Evolutionary conservation across 1,140 invertebrate genomes (phyloP).

Genomic region (Achatina immaculata): DNA sequence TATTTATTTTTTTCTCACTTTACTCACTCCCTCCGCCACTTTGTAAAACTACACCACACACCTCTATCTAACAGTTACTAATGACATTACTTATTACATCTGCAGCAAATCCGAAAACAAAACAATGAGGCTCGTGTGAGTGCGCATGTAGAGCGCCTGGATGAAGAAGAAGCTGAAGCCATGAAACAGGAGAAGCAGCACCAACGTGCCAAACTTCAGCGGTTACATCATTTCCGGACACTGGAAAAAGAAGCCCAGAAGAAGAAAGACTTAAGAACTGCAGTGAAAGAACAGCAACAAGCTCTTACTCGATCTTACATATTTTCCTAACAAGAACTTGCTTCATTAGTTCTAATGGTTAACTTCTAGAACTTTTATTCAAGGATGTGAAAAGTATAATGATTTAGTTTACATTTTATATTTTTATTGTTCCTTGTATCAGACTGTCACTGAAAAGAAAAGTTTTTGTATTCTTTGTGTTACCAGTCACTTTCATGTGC

Average conservation of each 20-base stretch:
- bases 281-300: constrained; percentile 54
- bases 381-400: too few relatives aligned
- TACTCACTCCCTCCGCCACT: too few relatives aligned
- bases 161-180: constrained; percentile 50
- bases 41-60: too few relatives aligned
- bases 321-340: constrained; percentile 41
- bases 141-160: constrained; percentile 42
- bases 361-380: too few relatives aligned
- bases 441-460: too few relatives aligned
- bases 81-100: constrained; percentile 6
- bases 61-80: too few relatives aligned
- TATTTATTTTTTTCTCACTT: too few relatives aligned
- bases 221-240: constrained; percentile 55
- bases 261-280: constrained; percentile 55
- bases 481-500: too few relatives aligned
- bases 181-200: constrained; percentile 41
- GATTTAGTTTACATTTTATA: too few relatives aligned
- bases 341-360: too few relatives aligned
- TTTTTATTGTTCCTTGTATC: too few relatives aligned
- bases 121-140: constrained; percentile 51
- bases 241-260: constrained; percentile 57
- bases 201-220: constrained; percentile 55
- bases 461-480: too few relatives aligned
- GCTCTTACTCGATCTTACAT: constrained; percentile 48
- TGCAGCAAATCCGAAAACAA: constrained; percentile 54